Percentiles rank a stretch among this genome's conserved stretches.
Evolutionary conservation across 1,140 invertebrate species (phyloP).

Genomic region (Parasteatoda tepidariorum): DNA sequence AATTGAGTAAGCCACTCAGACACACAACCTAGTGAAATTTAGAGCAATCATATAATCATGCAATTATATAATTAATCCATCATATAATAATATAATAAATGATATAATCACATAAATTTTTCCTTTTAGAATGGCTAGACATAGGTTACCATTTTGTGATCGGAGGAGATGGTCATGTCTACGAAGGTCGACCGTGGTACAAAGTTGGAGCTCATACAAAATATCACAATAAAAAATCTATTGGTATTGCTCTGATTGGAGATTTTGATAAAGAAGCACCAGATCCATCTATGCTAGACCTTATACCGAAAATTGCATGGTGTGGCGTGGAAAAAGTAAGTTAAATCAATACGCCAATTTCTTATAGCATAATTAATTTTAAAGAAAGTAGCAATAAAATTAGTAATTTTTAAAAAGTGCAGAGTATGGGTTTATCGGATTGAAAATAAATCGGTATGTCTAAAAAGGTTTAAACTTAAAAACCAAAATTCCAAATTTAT

Average conservation of each 20-base stretch:
- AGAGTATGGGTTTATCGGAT: too few species aligned
- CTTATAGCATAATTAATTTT: too few species aligned
- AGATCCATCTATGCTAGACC: conserved; percentile 67
- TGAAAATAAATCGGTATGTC: too few species aligned
- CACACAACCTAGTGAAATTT: too few species aligned
- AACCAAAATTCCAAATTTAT: neutral
- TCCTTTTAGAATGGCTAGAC: conserved; percentile 62
- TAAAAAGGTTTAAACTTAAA: neutral
- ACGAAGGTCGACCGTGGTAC: conserved; percentile 57
- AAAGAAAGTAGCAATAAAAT: too few species aligned
- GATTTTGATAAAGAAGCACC: conserved; percentile 65
- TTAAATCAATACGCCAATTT: neutral
- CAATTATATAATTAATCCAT: too few species aligned
- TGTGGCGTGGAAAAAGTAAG: conserved; percentile 66
- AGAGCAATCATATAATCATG: too few species aligned
- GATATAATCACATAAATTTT: neutral
- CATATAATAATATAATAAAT: neutral
- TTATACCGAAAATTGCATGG: conserved; percentile 68
- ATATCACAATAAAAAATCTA: conserved; percentile 55
- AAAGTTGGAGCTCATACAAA: conserved; percentile 48
- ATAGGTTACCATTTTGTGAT: conserved; percentile 61
- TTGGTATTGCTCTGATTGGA: conserved; percentile 63
- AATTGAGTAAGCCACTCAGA: too few species aligned
- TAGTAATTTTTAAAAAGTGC: too few species aligned
- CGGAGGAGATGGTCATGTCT: conserved; percentile 55